Evolutionary conservation across 2,113 vertebrate genomes (phyloP), one percentile per base, ranked within the genome.

Genomic region (Salminus brasiliensis): DNA sequence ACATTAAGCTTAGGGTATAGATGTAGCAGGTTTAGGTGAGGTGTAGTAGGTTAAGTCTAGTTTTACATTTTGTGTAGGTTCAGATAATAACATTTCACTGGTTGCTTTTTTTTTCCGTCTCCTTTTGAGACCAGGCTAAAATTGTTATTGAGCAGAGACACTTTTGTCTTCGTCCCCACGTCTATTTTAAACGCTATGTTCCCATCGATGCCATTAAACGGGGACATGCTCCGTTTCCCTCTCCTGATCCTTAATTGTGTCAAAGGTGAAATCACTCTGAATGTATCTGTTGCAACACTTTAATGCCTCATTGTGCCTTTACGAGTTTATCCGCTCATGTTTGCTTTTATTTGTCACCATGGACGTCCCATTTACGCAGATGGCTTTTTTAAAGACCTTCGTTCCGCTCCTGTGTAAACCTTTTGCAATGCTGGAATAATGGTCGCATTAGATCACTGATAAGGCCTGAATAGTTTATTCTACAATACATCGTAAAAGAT

Each of bases 181-280:
- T 45, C 43, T 75, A 34, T 34, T 16, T 29, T 32, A 7, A 63
- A 32, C 30, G 6, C 47, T 21, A 21, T 21, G 6, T 12, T 49
- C 47, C 47, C 5, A 1, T 32, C 15, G 29, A 27, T 30, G 57
- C 29, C n/a, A 16, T 43, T 18, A 55, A 69, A 47, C 66, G 21
- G 53, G 34, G 47, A 60, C n/a, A 55, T 59, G 52, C 18, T 49
- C 18, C 18, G 1, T 65, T 53, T 66, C 52, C 39, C 23, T 6
- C n/a, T 45, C 27, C 15, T 15, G 5, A 45, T n/a, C 15, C 39
- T 27, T 12, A 69, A 63, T 41, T 16, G 5, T 62, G 66, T 71
- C 73, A 65, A 47, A 70, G 79, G 11, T 55, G 45, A 76, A 76
- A 71, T 81, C 7, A 62, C 71, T 60, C 71, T 60, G 10, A 57